Evolutionary conservation across 2,113 vertebrate species (phyloP).

Genomic region (Indri indri): DNA sequence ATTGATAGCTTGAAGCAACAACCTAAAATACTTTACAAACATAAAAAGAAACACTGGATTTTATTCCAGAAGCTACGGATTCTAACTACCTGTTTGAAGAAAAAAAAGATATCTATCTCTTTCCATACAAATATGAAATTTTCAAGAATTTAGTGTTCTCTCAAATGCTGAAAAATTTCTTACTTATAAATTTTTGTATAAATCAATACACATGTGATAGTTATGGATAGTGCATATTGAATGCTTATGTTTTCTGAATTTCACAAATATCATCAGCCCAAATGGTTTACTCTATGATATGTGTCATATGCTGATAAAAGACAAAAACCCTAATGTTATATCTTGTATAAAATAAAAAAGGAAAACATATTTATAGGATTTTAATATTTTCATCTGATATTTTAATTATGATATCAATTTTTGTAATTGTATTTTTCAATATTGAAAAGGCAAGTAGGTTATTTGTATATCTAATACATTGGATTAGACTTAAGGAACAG

Average conservation of each 20-base stretch:
- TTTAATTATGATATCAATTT: not conserved
- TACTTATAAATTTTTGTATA: not conserved
- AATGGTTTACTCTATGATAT: not conserved
- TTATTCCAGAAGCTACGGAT: not conserved
- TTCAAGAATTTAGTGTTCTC: not conserved
- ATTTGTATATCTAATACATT: not conserved
- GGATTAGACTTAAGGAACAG: not conserved
- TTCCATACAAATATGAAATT: not conserved
- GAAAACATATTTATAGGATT: not conserved
- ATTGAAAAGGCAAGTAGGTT: not conserved
- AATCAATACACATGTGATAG: not conserved
- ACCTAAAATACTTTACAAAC: not conserved
- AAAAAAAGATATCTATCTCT: not conserved
- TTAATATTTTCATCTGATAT: not conserved
- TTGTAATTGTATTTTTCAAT: not conserved
- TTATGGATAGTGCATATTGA: not conserved
- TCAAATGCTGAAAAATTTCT: not conserved
- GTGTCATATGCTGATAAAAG: not conserved
- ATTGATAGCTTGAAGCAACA: not conserved
- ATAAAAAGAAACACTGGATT: not conserved
- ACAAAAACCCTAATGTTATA: not conserved
- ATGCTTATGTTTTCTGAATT: not conserved
- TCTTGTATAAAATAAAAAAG: not conserved
- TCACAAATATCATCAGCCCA: not conserved
- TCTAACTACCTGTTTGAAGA: slow-evolving; percentile 1